Percentiles rank a stretch among this genome's conserved stretches.
These are phyloP conservation scores for Latrodectus elegans DNA, from an alignment of 2,888 invertebrate genomes.

Conservation along the genomic window DNA sequence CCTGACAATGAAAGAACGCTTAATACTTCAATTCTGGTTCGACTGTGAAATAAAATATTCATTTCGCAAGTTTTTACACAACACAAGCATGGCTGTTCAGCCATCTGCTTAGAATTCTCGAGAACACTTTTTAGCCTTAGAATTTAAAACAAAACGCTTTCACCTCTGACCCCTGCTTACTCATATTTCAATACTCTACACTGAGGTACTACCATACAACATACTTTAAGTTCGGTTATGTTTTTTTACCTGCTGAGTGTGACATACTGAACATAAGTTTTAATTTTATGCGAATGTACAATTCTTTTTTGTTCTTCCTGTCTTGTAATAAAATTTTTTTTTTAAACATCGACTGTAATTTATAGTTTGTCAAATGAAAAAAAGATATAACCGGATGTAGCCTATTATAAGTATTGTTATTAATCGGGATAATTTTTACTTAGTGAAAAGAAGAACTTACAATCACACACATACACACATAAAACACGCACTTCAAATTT, in stretches of 20 bases:
- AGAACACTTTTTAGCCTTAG: neutral
- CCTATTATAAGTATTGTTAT: too few relatives aligned
- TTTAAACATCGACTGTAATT: neutral
- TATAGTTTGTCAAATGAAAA: too few relatives aligned
- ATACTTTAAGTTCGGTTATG: conserved; percentile 1
- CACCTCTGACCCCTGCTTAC: neutral
- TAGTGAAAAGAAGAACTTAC: too few relatives aligned
- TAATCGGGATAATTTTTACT: too few relatives aligned
- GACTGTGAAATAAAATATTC: neutral
- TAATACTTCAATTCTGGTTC: neutral
- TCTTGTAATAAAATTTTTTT: neutral
- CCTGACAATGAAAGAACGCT: neutral
- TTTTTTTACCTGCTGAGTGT: neutral
- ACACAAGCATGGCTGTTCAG: neutral
- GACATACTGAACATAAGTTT: neutral
- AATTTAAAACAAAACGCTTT: neutral
- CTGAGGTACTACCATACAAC: neutral
- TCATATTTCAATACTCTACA: neutral
- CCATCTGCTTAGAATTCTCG: neutral
- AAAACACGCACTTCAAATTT: too few relatives aligned
- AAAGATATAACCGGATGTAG: too few relatives aligned
- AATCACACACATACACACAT: too few relatives aligned
- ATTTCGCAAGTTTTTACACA: neutral
- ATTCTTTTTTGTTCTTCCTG: neutral
- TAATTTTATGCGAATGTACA: neutral